Evolutionary conservation across 2,113 vertebrate genomes (phyloP).

Genomic region (Saccopteryx leptura): DNA sequence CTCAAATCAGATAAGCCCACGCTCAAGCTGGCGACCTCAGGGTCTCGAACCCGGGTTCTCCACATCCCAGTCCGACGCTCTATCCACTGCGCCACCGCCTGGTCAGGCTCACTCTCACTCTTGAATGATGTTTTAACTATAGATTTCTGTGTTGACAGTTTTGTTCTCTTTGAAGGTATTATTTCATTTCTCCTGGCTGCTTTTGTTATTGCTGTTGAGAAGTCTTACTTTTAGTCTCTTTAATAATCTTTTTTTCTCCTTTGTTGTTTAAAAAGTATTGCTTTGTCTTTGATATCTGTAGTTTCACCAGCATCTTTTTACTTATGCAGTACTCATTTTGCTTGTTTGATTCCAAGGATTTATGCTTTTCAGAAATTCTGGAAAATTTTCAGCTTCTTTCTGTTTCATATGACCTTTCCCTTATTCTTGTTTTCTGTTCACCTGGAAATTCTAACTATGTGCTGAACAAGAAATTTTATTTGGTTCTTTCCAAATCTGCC

Average conservation of each 20-base stretch:
- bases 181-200: not conserved
- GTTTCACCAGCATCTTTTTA: not conserved
- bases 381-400: not conserved
- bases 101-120: not conserved
- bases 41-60: too few species aligned
- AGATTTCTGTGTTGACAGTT: not conserved
- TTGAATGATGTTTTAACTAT: not conserved
- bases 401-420: not conserved
- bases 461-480: not conserved
- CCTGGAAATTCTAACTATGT: not conserved
- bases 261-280: not conserved
- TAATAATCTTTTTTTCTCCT: not conserved
- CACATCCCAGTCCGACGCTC: too few species aligned
- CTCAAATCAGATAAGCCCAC: too few species aligned
- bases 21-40: too few species aligned
- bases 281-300: slow-evolving; percentile 39
- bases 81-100: too few species aligned
- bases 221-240: not conserved
- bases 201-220: not conserved
- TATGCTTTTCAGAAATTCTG: slow-evolving; percentile 24
- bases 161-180: not conserved
- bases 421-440: not conserved
- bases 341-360: not conserved
- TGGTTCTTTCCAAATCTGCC: not conserved
- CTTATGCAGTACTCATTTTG: not conserved